Evolutionary conservation across 2,888 invertebrate genomes (phyloP).

Genomic region (Sisyra terminalis): DNA sequence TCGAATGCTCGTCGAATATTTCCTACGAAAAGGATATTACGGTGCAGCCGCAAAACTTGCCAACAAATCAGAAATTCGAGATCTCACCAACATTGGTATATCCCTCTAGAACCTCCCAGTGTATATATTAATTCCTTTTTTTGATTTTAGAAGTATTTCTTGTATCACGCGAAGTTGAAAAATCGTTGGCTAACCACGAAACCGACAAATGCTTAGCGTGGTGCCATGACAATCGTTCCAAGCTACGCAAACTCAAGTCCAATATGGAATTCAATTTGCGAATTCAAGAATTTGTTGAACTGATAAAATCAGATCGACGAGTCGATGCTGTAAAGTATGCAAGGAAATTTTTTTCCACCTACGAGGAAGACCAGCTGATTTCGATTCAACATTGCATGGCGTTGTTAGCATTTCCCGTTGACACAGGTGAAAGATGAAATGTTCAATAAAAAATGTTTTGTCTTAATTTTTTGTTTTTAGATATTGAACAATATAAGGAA

Average conservation of each 20-base stretch:
- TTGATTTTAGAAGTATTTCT: conserved; percentile 54
- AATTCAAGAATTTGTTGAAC: conserved; percentile 87
- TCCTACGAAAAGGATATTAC: conserved; percentile 88
- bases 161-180: conserved; percentile 73
- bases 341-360: conserved; percentile 75
- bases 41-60: conserved; percentile 82
- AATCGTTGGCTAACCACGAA: conserved; percentile 63
- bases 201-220: conserved; percentile 81
- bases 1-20: conserved; percentile 93
- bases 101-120: background rate
- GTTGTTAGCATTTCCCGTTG: conserved; percentile 78
- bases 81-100: conserved; percentile 80
- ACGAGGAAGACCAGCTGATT: conserved; percentile 71
- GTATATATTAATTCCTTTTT: background rate
- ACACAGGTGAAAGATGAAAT: conserved; percentile 37
- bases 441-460: background rate
- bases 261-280: conserved; percentile 90
- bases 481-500: conserved; percentile 50
- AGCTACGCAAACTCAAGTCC: conserved; percentile 83
- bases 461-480: conserved; percentile 21
- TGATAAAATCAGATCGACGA: conserved; percentile 71
- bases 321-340: conserved; percentile 92
- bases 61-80: conserved; percentile 59
- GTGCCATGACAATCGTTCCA: conserved; percentile 95
- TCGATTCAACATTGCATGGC: conserved; percentile 94